These are phyloP conservation scores for Troides aeacus DNA, from an alignment of 2,888 invertebrate genomes.

Conservation along the genomic window DNA sequence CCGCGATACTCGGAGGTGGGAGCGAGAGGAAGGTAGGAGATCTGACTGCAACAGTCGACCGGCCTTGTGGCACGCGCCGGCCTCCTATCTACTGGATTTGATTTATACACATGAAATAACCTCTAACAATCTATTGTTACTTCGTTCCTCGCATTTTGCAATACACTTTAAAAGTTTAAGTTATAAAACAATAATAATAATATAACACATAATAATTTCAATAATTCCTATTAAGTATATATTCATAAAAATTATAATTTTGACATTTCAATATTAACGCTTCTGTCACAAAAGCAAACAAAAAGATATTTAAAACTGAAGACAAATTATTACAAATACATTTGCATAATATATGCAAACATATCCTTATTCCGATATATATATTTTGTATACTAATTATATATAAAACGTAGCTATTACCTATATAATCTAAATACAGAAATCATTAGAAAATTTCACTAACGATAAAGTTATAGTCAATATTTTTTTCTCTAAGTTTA, in stretches of 20 bases:
- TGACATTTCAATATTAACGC: neutral
- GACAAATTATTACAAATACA: neutral
- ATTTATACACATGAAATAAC: constrained; percentile 46
- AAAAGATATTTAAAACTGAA: neutral
- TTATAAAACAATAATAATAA: neutral
- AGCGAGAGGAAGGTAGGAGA: constrained; percentile 55
- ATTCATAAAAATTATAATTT: neutral
- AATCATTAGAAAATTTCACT: neutral
- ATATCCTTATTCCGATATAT: neutral
- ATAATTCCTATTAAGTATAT: neutral
- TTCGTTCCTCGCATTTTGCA: neutral
- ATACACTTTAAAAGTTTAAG: neutral
- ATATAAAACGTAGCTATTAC: neutral
- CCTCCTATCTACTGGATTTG: constrained; percentile 63
- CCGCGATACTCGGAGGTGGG: constrained; percentile 43
- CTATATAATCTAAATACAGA: neutral
- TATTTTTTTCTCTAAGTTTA: neutral
- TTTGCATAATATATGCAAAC: neutral
- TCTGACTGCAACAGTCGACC: constrained; percentile 63
- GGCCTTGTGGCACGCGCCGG: constrained; percentile 79
- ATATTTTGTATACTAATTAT: neutral
- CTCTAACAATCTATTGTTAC: constrained; percentile 3
- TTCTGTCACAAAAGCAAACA: neutral
- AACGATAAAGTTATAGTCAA: neutral
- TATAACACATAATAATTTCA: neutral